Conservation (phyloP, 2,888 invertebrate genomes). For the Napeogenes inachia region DNA sequence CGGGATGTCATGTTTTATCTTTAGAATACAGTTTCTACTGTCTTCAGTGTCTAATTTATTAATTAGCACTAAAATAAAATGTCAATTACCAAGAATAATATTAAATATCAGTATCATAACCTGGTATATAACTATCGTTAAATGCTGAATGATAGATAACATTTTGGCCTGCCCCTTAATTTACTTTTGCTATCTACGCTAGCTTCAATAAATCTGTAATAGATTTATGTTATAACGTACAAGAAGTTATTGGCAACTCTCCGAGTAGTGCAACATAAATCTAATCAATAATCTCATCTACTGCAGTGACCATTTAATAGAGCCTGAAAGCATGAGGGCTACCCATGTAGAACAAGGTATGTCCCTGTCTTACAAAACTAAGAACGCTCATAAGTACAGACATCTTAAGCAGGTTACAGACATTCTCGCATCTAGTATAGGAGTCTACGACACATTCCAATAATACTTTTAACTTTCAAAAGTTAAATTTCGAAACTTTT, state of each 20-base stretch:
- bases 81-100: too few species aligned
- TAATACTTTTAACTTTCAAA: too few species aligned
- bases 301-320: conserved; percentile 6
- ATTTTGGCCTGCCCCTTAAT: too few species aligned
- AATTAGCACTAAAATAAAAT: background rate
- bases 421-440: too few species aligned
- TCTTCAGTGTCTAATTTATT: conserved; percentile 2
- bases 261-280: conserved; percentile 5
- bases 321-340: background rate
- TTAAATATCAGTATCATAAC: too few species aligned
- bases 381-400: background rate
- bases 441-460: too few species aligned
- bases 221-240: conserved; percentile 7
- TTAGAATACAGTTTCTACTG: conserved; percentile 3
- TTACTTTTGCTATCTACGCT: background rate
- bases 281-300: conserved; percentile 7
- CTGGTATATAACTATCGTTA: too few species aligned
- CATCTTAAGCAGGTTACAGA: too few species aligned
- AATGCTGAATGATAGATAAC: too few species aligned
- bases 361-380: conserved; percentile 4
- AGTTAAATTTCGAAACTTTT: too few species aligned
- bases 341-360: conserved; percentile 1
- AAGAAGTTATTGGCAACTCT: conserved; percentile 7
- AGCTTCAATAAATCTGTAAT: background rate
- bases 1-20: conserved; percentile 16